Conservation (phyloP, 2,888 invertebrate species). For the Hipparchia sbordonii region DNA sequence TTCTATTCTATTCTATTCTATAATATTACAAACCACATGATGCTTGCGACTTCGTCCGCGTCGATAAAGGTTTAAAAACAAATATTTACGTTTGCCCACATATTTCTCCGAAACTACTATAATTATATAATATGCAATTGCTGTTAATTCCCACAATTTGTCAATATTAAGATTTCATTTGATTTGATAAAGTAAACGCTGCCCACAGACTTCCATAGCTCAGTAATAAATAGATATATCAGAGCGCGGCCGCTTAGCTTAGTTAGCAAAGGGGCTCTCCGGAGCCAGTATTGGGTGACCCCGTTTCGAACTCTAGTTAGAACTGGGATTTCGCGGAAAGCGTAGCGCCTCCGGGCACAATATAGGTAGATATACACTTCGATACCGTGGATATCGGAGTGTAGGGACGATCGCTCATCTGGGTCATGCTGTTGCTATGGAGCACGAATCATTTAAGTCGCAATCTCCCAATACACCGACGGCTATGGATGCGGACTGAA, state of each 20-base stretch:
- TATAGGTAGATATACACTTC: background rate
- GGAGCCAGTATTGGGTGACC: constrained; percentile 23
- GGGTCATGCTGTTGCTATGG: constrained; percentile 13
- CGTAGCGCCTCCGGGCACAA: constrained; percentile 17
- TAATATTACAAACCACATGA: no score
- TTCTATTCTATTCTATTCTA: no score
- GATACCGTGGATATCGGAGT: constrained; percentile 11
- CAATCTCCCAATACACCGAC: background rate
- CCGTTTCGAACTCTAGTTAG: constrained; percentile 17
- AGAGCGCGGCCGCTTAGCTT: constrained; percentile 22
- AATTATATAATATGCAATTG: no score
- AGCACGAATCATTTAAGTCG: background rate
- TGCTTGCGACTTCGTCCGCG: no score
- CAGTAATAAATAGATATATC: constrained; percentile 15
- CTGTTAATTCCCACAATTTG: no score
- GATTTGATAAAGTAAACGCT: background rate
- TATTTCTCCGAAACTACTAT: no score
- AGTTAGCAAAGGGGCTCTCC: constrained; percentile 21
- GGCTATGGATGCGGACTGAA: no score
- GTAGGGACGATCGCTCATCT: constrained; percentile 13
- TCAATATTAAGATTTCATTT: no score
- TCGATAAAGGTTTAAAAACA: no score
- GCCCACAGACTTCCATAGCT: constrained; percentile 6
- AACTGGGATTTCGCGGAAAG: constrained; percentile 24
- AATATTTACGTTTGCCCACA: no score